Conservation (phyloP, 2,797 vertebrate species). For the Sebastiscus tertius region DNA sequence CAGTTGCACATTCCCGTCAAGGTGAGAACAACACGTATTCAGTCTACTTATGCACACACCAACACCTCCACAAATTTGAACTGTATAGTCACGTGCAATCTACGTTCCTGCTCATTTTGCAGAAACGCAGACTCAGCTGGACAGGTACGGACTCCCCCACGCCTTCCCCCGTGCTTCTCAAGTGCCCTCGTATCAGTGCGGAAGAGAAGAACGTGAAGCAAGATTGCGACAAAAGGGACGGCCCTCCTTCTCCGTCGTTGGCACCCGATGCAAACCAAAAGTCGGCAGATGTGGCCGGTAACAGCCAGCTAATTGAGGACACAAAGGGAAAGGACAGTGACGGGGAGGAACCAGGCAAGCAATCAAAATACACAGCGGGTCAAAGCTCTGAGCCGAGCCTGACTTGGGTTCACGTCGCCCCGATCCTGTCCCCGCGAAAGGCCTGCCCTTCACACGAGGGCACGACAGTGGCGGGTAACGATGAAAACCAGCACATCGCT, state of each 20-base stretch:
- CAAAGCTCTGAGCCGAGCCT: constrained; percentile 83
- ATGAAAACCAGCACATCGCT: constrained; percentile 33
- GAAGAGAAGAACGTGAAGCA: constrained; percentile 45
- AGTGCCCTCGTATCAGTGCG: constrained; percentile 50
- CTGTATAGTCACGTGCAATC: constrained; percentile 13
- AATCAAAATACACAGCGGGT: constrained; percentile 58
- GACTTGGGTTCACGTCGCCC: constrained; percentile 88
- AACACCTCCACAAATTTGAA: background rate
- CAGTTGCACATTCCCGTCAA: constrained; percentile 78
- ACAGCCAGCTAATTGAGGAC: constrained; percentile 18
- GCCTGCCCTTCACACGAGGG: constrained; percentile 59
- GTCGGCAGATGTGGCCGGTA: background rate
- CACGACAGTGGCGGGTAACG: constrained; percentile 2
- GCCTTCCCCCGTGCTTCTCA: constrained; percentile 64
- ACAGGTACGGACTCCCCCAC: constrained; percentile 74
- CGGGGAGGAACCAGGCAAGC: constrained; percentile 19
- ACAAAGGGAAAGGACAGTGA: constrained; percentile 53
- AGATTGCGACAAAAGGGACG: constrained; percentile 3
- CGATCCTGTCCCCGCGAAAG: constrained; percentile 83
- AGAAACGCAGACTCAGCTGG: constrained; percentile 85
- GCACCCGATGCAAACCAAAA: constrained; percentile 5
- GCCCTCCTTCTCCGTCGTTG: background rate
- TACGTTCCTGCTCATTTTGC: constrained; percentile 25
- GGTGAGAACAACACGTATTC: constrained; percentile 51
- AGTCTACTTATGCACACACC: background rate